Base-by-base conservation (phyloP, 2,797 vertebrate species). In the Mycteria americana region DNA sequence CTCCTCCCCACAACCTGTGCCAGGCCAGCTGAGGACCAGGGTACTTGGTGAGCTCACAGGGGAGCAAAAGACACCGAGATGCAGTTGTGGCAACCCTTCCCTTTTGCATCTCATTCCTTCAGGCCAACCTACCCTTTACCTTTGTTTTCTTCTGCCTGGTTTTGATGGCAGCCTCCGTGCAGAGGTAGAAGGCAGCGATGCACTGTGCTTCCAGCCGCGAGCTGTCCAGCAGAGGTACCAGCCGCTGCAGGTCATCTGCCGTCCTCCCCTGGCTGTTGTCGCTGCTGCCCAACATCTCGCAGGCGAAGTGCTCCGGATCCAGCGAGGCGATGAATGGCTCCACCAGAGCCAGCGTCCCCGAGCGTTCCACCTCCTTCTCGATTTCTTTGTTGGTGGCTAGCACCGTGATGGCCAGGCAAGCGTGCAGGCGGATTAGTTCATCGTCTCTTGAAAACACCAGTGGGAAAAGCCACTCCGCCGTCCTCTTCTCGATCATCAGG, bases 381-480 rank as follows among this genome's bases (percentile, higher is more conserved):
- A 99, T 98, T 86, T 99, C 99, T 93, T 98, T 98, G 98, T 99
- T 99, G 76, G 99, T 98, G 12, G 99, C 99, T 89, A 99, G 96
- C 92, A 99, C 98, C 0, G 99, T 96, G 74, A 99, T 98, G 4
- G 99, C 99, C 96, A 99, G 98, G 93, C 99, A 99, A 0, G 99
- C 99, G 3, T 99, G 98, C 94, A 99, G 99, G 68, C 99, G 99
- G 77, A 99, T 98, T 37, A 99, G 98, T 91, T 99, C 98, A 4
- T 99, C 99, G 2, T 99, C 99, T 92, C 99, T 99, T 87, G 99
- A 99, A 96, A 99, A 99, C 22, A 99, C 99, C 95, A 99, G 97
- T 0, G 99, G 99, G 96, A 99, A 99, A 51, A 99, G 99, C 99
- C 99, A 99, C 95, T 99, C 99, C 0, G 99, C 98, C 0, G 99